phyloP scores from a whole-genome alignment of 2,797 vertebrate genomes.

The Lagorchestes hirsutus region DNA sequence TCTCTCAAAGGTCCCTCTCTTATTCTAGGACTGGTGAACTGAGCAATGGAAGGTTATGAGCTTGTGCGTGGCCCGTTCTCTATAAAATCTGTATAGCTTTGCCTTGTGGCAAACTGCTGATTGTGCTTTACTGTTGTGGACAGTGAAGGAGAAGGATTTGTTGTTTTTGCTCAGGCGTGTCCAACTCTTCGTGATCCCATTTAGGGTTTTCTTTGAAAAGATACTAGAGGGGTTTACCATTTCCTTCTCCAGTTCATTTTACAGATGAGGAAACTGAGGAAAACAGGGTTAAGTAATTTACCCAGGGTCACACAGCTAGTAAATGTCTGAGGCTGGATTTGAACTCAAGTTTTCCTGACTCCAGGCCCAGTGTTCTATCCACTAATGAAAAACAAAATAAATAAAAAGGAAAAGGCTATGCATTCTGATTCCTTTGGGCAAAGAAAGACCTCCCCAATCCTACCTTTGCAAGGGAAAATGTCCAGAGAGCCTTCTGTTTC shows the following conservation, averaged over 20 bases:
- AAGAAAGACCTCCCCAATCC: constrained; percentile 20
- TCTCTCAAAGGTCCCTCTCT: not conserved
- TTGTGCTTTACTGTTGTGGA: not conserved
- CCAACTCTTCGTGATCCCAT: no score
- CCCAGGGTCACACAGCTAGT: not conserved
- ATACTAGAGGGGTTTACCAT: no score
- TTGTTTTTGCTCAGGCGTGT: no score
- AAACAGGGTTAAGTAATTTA: not conserved
- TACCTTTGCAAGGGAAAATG: not conserved
- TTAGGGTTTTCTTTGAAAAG: no score
- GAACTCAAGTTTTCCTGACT: not conserved
- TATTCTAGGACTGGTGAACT: not conserved
- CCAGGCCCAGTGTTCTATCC: not conserved
- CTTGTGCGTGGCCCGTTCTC: not conserved
- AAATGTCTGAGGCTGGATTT: not conserved
- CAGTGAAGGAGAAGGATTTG: not conserved
- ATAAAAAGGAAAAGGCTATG: not conserved
- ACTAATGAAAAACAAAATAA: not conserved
- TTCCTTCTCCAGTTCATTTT: no score
- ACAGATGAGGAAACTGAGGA: not conserved
- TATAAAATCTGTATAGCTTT: not conserved
- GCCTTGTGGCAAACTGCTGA: not conserved
- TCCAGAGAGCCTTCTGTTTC: not conserved
- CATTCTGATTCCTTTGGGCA: constrained; percentile 4
- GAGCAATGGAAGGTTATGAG: not conserved